Percentiles rank a stretch among this genome's conserved stretches.
These are phyloP conservation scores for Pristionchus fissidentatus DNA, from an alignment of 2,888 invertebrate genomes.

Conservation along the genomic window DNA sequence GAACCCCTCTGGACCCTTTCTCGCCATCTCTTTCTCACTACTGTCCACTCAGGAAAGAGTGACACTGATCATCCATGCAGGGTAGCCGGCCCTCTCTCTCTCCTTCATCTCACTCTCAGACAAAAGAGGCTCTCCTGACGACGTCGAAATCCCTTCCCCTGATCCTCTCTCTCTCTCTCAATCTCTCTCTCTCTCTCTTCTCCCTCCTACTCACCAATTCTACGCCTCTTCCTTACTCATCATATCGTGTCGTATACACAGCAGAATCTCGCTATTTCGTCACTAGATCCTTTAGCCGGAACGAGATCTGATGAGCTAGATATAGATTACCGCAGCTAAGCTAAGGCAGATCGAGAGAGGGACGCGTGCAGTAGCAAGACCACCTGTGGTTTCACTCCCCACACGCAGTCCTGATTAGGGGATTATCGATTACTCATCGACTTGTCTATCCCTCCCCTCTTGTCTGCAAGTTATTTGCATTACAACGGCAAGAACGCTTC, in stretches of 20 bases:
- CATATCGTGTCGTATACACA: background rate
- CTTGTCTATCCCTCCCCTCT: background rate
- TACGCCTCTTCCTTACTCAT: background rate
- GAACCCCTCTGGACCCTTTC: no score
- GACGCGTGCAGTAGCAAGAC: background rate
- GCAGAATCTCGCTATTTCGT: constrained; percentile 10
- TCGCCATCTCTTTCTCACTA: background rate
- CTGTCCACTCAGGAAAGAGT: background rate
- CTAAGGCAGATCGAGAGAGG: background rate
- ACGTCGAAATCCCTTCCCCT: constrained; percentile 7
- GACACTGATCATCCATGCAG: background rate
- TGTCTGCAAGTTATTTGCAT: constrained; percentile 18
- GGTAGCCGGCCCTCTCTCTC: background rate
- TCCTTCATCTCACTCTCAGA: background rate
- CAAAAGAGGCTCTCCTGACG: constrained; percentile 19
- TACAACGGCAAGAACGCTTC: constrained; percentile 24
- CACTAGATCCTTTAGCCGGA: background rate
- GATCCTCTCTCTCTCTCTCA: no score
- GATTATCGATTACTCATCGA: background rate
- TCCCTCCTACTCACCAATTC: background rate
- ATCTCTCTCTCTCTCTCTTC: no score
- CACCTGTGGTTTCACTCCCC: no score
- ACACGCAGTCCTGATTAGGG: no score
- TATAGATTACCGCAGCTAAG: constrained; percentile 1
- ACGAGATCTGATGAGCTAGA: background rate